phyloP scores from a whole-genome alignment of 2,888 invertebrate genomes.

The Siphlonurus alternatus region DNA sequence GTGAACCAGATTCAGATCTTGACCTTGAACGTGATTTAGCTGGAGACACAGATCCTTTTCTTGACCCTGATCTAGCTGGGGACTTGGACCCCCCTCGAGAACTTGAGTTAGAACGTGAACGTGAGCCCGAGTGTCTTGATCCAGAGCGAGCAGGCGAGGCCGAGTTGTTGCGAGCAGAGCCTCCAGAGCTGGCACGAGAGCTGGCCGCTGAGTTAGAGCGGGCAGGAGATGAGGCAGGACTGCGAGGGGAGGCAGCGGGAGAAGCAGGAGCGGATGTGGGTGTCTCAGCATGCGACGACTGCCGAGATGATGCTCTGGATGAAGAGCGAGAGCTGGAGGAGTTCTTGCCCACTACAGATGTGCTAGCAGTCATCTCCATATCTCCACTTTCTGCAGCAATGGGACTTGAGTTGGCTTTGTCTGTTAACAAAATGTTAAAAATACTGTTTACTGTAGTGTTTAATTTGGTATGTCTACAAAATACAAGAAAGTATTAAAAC shows the following conservation, averaged over 20 bases:
- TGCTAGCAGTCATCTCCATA: not conserved
- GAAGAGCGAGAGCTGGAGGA: not conserved
- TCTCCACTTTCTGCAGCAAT: conserved; percentile 4
- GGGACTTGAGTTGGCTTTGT: conserved; percentile 2
- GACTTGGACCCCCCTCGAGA: conserved; percentile 19
- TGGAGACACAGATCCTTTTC: conserved; percentile 11
- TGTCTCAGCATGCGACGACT: not conserved
- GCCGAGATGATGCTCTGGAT: not conserved
- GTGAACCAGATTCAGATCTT: conserved; percentile 19
- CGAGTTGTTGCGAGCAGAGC: conserved; percentile 14
- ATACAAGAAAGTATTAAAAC: too few relatives aligned
- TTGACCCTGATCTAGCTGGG: conserved; percentile 15
- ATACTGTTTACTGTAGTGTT: too few relatives aligned
- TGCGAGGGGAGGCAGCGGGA: not conserved
- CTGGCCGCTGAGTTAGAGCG: conserved; percentile 7
- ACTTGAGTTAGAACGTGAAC: conserved; percentile 16
- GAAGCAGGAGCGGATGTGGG: not conserved
- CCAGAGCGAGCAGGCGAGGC: conserved; percentile 12
- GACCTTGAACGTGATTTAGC: conserved; percentile 15
- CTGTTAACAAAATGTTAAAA: too few relatives aligned
- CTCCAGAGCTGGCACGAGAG: conserved; percentile 14
- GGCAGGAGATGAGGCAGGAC: not conserved
- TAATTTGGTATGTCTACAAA: too few relatives aligned
- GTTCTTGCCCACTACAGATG: not conserved
- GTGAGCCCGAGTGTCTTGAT: conserved; percentile 18